phyloP scores from a whole-genome alignment of 2,888 invertebrate species.

The Eupithecia insigniata region DNA sequence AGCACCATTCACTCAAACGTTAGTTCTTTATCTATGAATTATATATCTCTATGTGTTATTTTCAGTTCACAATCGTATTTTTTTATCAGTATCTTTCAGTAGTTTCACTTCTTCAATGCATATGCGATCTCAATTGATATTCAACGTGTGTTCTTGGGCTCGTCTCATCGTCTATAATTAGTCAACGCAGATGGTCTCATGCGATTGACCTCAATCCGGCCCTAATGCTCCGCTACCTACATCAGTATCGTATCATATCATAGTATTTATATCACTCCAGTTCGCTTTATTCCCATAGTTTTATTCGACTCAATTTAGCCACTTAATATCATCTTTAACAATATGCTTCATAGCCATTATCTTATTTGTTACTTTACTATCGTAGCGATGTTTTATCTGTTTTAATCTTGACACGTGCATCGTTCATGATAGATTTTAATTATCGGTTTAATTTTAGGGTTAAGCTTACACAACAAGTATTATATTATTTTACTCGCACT shows the following conservation, averaged over 20 bases:
- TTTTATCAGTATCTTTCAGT: neutral
- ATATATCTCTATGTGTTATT: neutral
- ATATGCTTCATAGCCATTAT: neutral
- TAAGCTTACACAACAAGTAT: slow-evolving; percentile 29
- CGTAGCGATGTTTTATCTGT: slow-evolving; percentile 36
- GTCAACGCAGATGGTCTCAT: slow-evolving; percentile 80
- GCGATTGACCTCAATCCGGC: slow-evolving; percentile 81
- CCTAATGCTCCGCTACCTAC: slow-evolving; percentile 69
- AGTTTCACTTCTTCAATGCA: slow-evolving; percentile 52
- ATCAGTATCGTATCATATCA: slow-evolving; percentile 52
- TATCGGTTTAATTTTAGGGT: slow-evolving; percentile 17
- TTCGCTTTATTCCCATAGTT: slow-evolving; percentile 51
- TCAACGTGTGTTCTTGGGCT: slow-evolving; percentile 69
- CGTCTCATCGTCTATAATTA: slow-evolving; percentile 79
- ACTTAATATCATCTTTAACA: neutral
- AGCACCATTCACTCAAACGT: slow-evolving; percentile 29
- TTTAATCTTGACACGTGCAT: slow-evolving; percentile 32
- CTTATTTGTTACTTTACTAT: slow-evolving; percentile 6
- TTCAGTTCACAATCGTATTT: slow-evolving; percentile 5
- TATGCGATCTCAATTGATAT: slow-evolving; percentile 67
- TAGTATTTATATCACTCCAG: slow-evolving; percentile 76
- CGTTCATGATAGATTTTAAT: slow-evolving; percentile 29
- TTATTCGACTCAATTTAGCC: slow-evolving; percentile 45
- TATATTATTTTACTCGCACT: slow-evolving; percentile 27
- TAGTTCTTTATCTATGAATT: slow-evolving; percentile 10